A percentile compares a stretch with the other conserved stretches of the same genome.
phyloP scores from a whole-genome alignment of 2,888 invertebrate genomes.

The Drosophila tanythrix region DNA sequence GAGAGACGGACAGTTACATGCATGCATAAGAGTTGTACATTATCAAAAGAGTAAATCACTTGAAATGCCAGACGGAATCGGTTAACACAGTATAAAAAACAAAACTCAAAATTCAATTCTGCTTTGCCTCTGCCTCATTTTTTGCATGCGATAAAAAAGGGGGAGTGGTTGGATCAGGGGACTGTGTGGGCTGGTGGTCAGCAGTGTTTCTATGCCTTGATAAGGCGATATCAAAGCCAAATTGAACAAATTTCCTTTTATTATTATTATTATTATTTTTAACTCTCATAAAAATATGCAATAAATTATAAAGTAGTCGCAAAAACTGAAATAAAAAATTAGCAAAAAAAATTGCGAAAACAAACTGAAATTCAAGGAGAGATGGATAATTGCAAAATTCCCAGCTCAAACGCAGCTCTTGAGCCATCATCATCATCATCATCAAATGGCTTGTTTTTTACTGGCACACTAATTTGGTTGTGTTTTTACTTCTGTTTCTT shows the following conservation, averaged over 20 bases:
- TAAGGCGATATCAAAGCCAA: constrained; percentile 41
- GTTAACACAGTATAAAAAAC: constrained; percentile 42
- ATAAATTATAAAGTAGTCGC: constrained; percentile 63
- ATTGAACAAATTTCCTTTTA: constrained; percentile 50
- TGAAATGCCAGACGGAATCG: constrained; percentile 43
- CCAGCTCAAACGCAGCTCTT: constrained; percentile 38
- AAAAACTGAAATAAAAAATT: constrained; percentile 17
- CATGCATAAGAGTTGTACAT: constrained; percentile 52
- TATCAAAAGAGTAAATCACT: constrained; percentile 67
- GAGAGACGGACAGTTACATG: not conserved
- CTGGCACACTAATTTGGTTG: constrained; percentile 29
- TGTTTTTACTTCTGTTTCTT: constrained; percentile 20
- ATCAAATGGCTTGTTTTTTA: constrained; percentile 38
- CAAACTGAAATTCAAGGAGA: constrained; percentile 60
- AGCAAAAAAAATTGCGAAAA: constrained; percentile 13
- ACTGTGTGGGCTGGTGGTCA: not conserved
- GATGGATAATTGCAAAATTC: constrained; percentile 53
- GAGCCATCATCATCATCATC: constrained; percentile 38
- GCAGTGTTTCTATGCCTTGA: constrained; percentile 11
- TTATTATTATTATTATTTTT: constrained; percentile 5
- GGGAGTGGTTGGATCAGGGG: not conserved
- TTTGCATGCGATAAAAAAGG: not conserved
- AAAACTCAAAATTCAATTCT: constrained; percentile 70
- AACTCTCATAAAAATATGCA: constrained; percentile 44
- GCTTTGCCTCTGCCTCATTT: not conserved